Base-by-base conservation (phyloP, 2,113 vertebrate genomes). In the Tragelaphus imberbis region DNA sequence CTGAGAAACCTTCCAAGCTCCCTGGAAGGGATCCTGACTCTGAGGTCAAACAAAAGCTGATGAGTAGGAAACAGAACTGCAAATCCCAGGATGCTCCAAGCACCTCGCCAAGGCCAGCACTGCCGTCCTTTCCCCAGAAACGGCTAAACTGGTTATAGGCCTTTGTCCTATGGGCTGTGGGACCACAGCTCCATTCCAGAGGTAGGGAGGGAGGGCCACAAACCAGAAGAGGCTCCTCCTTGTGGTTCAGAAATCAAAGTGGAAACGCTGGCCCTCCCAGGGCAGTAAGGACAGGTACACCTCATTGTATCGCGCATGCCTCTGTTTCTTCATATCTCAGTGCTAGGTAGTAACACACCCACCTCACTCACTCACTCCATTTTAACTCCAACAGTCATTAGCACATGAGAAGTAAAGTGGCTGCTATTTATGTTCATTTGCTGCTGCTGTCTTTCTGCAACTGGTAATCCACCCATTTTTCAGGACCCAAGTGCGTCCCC, bases 331-430 rank as follows among this genome's bases (percentile, higher is more conserved):
- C 53, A 30, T 11, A 17, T 4, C 30, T 1, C 27, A 80, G 59
- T 0, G 2, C 44, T 7, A 16, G 75, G 23, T 7, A 2, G 58
- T 2, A 25, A 23, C 0, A 5, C 1, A 21, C 19, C 12, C 55
- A 27, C 30, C 27, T 3, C 5, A 40, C 25, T 3, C 3, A 40
- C 59, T 40, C 27, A 51, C 19, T 49, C 12, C 30, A 55, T 84
- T 49, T 23, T 27, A 75, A 44, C 8, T 2, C 3, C 10, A 14
- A 49, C 21, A 15, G 27, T 33, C 63, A 30, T 51, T 40, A 9
- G 33, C 12, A 33, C 11, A 0, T 5, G 51, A 2, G 5, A 23
- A 49, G 55, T 9, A 11, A 84, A 65, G 23, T 12, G 36, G n/a
- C 61, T n/a, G 7, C n/a, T 5, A 2, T 30, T 75, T 2, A 8